These are phyloP conservation scores for Chymomyza costata DNA, from an alignment of 1,140 invertebrate genomes.

Conservation along the genomic window DNA sequence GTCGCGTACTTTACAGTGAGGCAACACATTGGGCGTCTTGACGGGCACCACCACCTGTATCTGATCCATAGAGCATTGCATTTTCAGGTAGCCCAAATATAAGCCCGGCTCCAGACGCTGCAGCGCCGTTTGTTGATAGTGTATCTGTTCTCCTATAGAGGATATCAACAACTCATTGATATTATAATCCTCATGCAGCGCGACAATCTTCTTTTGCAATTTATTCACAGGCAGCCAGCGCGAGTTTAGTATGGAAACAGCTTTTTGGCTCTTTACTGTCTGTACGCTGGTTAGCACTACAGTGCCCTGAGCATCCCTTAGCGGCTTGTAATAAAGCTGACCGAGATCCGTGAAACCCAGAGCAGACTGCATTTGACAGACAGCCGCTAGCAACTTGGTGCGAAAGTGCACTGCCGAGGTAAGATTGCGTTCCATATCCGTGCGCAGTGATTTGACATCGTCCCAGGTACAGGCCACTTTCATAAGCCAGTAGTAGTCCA, in stretches of 20 bases:
- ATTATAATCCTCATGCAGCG: constrained; percentile 82
- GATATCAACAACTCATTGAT: constrained; percentile 89
- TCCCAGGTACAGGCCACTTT: constrained; percentile 98
- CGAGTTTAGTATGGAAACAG: constrained; percentile 89
- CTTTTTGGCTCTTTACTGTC: constrained; percentile 88
- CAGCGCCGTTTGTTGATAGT: constrained; percentile 90
- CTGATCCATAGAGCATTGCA: constrained; percentile 95
- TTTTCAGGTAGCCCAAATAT: constrained; percentile 96
- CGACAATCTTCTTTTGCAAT: constrained; percentile 78
- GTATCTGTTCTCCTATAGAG: constrained; percentile 92
- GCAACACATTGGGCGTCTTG: constrained; percentile 93
- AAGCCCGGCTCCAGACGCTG: constrained; percentile 89
- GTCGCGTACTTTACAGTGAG: constrained; percentile 92
- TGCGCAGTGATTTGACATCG: constrained; percentile 90
- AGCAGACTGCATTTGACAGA: constrained; percentile 93
- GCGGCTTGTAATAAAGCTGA: constrained; percentile 92
- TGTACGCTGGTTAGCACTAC: constrained; percentile 93
- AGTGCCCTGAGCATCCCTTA: constrained; percentile 91
- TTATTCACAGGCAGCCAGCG: constrained; percentile 92
- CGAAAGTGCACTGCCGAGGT: constrained; percentile 93
- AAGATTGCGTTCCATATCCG: constrained; percentile 95
- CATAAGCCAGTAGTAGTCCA: constrained; percentile 98
- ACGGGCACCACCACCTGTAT: constrained; percentile 94
- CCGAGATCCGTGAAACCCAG: constrained; percentile 91
- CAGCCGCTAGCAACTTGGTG: constrained; percentile 92